Percentiles rank a stretch among this genome's conserved stretches.
These are phyloP conservation scores for Harpagus bidentatus DNA, from an alignment of 2,113 vertebrate species.

Conservation along the genomic window DNA sequence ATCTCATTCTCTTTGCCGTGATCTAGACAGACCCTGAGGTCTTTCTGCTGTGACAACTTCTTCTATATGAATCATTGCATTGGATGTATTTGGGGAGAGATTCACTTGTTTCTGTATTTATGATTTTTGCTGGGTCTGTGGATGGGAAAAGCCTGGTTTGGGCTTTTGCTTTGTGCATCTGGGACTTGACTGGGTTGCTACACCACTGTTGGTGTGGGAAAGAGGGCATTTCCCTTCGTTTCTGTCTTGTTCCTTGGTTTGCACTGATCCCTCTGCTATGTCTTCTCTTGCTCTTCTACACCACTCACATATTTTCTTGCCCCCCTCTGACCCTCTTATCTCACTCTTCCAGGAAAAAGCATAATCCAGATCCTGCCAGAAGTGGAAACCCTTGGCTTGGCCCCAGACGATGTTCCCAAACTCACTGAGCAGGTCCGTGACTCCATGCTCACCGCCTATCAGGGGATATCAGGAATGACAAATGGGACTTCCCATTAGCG, in stretches of 20 bases:
- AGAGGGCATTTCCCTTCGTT: not conserved
- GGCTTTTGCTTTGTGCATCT: not conserved
- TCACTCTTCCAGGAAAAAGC: not conserved
- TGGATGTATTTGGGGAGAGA: not conserved
- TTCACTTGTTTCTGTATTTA: not conserved
- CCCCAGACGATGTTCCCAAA: not conserved
- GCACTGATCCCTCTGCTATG: not conserved
- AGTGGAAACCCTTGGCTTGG: not conserved
- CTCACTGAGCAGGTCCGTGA: not conserved
- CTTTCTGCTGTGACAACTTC: not conserved
- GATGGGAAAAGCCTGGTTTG: not conserved
- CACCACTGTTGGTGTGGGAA: not conserved
- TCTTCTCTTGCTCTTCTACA: not conserved
- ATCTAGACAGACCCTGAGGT: not conserved
- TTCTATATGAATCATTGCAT: not conserved
- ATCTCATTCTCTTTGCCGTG: not conserved
- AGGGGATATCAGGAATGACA: not conserved
- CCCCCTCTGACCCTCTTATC: not conserved
- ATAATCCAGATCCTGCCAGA: conserved; percentile 30
- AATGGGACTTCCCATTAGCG: not conserved
- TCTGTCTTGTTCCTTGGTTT: not conserved
- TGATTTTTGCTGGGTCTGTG: not conserved
- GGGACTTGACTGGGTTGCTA: not conserved
- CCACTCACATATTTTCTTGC: not conserved
- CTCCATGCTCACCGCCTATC: not conserved